Evolutionary conservation across 23 tunicate genomes (phyloP), one percentile per base, ranked within the genome.

Genomic region (Pegea sp.): DNA sequence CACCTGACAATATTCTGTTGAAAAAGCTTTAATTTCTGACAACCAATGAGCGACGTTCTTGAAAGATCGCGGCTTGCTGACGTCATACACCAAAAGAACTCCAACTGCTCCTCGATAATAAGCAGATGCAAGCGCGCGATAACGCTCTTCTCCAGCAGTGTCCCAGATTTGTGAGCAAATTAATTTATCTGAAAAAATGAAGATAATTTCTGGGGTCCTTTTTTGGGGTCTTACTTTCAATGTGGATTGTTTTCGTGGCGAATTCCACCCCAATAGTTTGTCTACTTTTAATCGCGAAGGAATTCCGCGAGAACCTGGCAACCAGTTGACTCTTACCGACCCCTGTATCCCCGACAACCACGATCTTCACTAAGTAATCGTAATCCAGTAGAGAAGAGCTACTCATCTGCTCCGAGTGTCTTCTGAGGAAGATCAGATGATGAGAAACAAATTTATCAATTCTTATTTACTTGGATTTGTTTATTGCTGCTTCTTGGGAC

Each of bases 181-280:
- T n/a, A 42, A 53, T 28, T 65, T 65, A 28, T 20, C 84, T 74
- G n/a, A n/a, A n/a, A n/a, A n/a, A n/a, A n/a, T n/a, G n/a, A n/a
- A n/a, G n/a, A n/a, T n/a, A n/a, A n/a, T n/a, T n/a, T n/a, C n/a
- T n/a, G n/a, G n/a, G n/a, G n/a, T n/a, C n/a, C n/a, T n/a, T n/a
- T n/a, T n/a, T n/a, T n/a, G n/a, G n/a, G n/a, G n/a, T n/a, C 70
- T 62, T 62, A 58, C 86, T 29, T 31, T 74, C 71, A 29, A 84
- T 56, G 31, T 63, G 52, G 53, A 84, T 64, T 7, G 79, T 63
- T 68, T 84, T 84, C 28, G 95, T 84, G 4, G 95, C 95, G 31
- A 84, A 84, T 63, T 84, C 95, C 52, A 84, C 95, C 29, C 95
- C 95, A 24, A 84, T 84, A 24, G 95, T 84, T 34, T 73, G 72